Evolutionary conservation across 2,797 vertebrate genomes (phyloP).

Genomic region (Pseudocheirus occidentalis): DNA sequence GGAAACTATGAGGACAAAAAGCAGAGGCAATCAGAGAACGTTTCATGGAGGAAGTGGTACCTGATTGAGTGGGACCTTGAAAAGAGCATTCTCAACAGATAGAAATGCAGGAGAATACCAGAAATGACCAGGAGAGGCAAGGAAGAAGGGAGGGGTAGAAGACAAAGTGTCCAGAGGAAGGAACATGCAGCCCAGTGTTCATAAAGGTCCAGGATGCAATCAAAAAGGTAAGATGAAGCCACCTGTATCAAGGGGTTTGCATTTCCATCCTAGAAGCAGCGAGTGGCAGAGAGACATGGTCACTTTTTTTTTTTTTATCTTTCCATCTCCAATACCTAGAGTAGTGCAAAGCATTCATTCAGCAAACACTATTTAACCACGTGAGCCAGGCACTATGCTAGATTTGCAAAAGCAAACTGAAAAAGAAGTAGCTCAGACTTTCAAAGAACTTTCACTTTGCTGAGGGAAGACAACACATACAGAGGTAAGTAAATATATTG

Average conservation of each 20-base stretch:
- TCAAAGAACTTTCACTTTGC: background rate
- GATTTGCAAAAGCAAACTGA: background rate
- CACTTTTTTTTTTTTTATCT: background rate
- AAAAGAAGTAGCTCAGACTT: background rate
- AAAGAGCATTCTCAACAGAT: background rate
- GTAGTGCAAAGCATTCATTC: background rate
- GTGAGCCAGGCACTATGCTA: background rate
- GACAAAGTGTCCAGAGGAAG: background rate
- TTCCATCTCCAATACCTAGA: background rate
- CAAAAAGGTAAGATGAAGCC: background rate
- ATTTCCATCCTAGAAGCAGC: background rate
- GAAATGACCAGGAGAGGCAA: background rate
- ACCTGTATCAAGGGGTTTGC: background rate
- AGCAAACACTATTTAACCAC: background rate
- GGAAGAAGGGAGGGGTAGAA: background rate
- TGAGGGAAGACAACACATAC: background rate
- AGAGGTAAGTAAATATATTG: background rate
- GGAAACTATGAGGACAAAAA: background rate
- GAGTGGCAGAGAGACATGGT: background rate
- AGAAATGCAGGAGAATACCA: background rate
- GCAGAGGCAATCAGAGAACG: background rate
- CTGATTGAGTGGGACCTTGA: background rate
- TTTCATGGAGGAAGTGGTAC: background rate
- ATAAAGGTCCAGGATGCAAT: background rate
- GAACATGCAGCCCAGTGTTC: background rate